Conservation (phyloP, 2,113 vertebrate species). For the Rhynchomys soricoides region DNA sequence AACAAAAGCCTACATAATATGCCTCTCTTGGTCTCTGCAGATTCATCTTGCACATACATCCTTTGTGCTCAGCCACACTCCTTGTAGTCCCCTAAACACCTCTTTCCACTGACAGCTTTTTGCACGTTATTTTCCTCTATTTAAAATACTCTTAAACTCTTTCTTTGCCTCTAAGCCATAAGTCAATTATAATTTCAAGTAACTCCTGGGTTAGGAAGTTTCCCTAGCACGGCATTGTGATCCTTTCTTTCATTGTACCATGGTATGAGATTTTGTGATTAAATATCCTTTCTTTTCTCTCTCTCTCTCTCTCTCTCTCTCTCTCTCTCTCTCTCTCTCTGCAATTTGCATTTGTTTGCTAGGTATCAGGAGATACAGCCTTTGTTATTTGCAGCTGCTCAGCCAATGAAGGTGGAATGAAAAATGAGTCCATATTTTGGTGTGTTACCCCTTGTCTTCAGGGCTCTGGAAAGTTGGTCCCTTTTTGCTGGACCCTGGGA, state of each 20-base stretch:
- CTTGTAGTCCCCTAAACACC: neutral
- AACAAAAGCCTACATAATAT: neutral
- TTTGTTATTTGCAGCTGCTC: conserved; percentile 97
- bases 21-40: neutral
- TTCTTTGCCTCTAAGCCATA: neutral
- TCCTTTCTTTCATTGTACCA: neutral
- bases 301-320: too few species aligned
- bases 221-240: neutral
- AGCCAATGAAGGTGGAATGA: conserved; percentile 98
- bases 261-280: neutral
- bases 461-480: conserved; percentile 86
- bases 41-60: neutral
- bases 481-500: conserved; percentile 78
- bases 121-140: neutral
- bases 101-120: neutral
- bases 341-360: conserved; percentile 99
- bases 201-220: neutral
- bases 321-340: too few species aligned
- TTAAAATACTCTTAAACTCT: neutral
- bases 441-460: conserved; percentile 96
- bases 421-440: conserved; percentile 99
- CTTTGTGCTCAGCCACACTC: neutral
- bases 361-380: conserved; percentile 98
- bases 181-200: neutral
- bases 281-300: too few species aligned